Conservation (phyloP, 1,140 invertebrate species). For the Aphaenogaster ashmeadi region DNA sequence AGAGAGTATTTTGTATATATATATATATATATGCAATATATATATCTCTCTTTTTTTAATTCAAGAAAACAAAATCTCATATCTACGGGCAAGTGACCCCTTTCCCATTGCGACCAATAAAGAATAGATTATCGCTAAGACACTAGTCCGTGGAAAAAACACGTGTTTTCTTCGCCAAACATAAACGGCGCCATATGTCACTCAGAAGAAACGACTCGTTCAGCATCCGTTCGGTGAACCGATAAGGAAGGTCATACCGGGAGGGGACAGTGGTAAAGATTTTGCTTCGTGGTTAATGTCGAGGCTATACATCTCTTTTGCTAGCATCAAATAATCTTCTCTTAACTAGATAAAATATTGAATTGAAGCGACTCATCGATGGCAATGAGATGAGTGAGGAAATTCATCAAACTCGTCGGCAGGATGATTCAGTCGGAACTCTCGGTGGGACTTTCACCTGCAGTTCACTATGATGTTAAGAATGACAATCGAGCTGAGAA, state of each 20-base stretch:
- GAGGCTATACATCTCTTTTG: conserved; percentile 60
- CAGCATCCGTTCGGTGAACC: conserved; percentile 37
- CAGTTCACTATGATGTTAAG: background rate
- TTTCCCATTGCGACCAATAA: background rate
- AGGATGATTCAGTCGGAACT: background rate
- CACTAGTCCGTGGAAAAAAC: background rate
- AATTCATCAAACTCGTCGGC: background rate
- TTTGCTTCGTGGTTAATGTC: conserved; percentile 74
- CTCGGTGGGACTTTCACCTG: conserved; percentile 25
- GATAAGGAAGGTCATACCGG: conserved; percentile 80
- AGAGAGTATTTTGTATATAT: no score
- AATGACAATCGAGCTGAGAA: background rate
- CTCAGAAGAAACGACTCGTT: conserved; percentile 45
- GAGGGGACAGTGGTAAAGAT: conserved; percentile 43
- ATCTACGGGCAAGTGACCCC: background rate
- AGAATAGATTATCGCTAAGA: conserved; percentile 35
- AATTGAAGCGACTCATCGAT: background rate
- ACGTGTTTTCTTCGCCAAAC: conserved; percentile 58
- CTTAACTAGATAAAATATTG: background rate
- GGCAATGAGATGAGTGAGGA: background rate
- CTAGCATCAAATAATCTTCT: background rate
- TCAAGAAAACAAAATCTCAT: background rate
- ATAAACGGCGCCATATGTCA: conserved; percentile 46
- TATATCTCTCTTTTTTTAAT: background rate
- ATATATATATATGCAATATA: no score